phyloP scores from a whole-genome alignment of 2,888 invertebrate species.

The Morinoia aosen region DNA sequence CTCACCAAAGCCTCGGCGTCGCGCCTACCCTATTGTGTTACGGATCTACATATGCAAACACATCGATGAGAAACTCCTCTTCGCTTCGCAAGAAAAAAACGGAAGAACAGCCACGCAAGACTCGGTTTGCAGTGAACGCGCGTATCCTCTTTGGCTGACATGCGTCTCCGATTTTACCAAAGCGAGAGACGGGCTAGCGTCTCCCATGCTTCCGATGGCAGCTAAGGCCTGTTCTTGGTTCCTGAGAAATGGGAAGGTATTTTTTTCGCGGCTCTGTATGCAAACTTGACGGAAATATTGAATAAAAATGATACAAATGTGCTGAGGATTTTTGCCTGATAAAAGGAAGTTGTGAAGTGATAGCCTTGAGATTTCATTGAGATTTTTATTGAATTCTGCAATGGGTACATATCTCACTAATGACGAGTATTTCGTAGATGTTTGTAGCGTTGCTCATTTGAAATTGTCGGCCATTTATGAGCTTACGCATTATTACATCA shows the following conservation, averaged over 20 bases:
- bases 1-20: neutral
- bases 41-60: conserved; percentile 49
- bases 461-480: too few relatives aligned
- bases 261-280: neutral
- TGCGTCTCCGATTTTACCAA: conserved; percentile 15
- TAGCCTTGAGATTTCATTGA: too few relatives aligned
- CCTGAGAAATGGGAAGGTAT: neutral
- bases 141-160: neutral
- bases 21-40: conserved; percentile 12
- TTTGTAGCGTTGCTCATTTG: too few relatives aligned
- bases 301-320: too few relatives aligned
- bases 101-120: neutral
- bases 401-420: too few relatives aligned
- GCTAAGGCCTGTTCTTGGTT: neutral
- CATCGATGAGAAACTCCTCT: neutral
- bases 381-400: too few relatives aligned
- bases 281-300: too few relatives aligned
- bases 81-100: neutral
- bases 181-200: neutral
- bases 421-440: too few relatives aligned
- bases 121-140: neutral
- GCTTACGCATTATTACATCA: too few relatives aligned
- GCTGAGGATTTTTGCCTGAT: too few relatives aligned
- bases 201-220: neutral
- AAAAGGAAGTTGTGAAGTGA: too few relatives aligned